Conservation (phyloP, 1,140 invertebrate genomes). For the Calosoma granatense region DNA sequence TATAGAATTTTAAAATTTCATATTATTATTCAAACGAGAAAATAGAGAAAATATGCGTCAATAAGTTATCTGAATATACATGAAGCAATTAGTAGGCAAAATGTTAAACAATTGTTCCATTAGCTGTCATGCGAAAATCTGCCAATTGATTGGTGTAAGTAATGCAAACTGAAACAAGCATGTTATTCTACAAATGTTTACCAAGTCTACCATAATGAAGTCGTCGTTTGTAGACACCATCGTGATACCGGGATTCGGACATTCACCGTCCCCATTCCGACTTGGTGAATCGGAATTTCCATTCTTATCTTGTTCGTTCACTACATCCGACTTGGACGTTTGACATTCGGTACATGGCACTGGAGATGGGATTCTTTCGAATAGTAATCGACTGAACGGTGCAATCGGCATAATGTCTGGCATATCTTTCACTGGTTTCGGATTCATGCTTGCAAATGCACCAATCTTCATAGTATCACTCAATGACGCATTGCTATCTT, state of each 20-base stretch:
- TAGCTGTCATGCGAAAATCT: too few relatives aligned
- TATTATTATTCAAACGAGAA: too few relatives aligned
- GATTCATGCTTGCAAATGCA: constrained; percentile 55
- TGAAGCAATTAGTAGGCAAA: too few relatives aligned
- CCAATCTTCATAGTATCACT: constrained; percentile 57
- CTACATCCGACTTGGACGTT: constrained; percentile 16
- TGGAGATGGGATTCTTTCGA: constrained; percentile 34
- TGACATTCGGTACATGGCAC: constrained; percentile 19
- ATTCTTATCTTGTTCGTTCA: constrained; percentile 15
- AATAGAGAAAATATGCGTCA: too few relatives aligned
- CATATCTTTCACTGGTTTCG: constrained; percentile 31
- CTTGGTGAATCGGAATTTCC: constrained; percentile 37
- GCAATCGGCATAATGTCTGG: constrained; percentile 53
- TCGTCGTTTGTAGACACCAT: constrained; percentile 51
- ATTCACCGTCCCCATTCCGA: constrained; percentile 35
- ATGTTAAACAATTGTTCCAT: too few relatives aligned
- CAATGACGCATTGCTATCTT: constrained; percentile 45
- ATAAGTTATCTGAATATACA: too few relatives aligned
- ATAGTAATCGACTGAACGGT: constrained; percentile 53
- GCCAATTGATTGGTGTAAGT: too few relatives aligned
- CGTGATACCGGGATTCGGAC: constrained; percentile 39
- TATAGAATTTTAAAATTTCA: too few relatives aligned
- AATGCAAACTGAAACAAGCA: not conserved
- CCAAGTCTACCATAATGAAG: constrained; percentile 68
- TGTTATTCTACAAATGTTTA: constrained; percentile 32